Conservation (phyloP, 2,113 vertebrate genomes). For the Aplodontia rufa region DNA sequence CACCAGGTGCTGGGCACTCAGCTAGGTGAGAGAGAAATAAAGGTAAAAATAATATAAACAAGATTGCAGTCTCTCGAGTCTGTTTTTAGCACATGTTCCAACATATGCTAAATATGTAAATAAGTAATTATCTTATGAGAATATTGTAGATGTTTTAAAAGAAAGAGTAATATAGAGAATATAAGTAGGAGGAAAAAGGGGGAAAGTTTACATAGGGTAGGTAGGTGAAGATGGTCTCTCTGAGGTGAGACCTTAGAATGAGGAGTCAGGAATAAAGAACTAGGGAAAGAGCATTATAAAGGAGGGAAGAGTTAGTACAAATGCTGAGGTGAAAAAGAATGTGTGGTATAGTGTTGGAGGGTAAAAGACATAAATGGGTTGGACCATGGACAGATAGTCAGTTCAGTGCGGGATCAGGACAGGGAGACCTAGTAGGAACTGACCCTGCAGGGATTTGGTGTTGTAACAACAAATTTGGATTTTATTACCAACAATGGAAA, state of each 20-base stretch:
- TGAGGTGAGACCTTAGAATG: background rate
- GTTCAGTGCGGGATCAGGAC: background rate
- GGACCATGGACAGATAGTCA: background rate
- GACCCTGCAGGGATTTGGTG: background rate
- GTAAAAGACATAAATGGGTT: background rate
- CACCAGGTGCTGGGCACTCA: background rate
- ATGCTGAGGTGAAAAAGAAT: background rate
- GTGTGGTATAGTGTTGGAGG: background rate
- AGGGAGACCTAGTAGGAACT: background rate
- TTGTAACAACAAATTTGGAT: background rate
- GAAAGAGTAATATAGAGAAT: background rate
- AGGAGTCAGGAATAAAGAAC: background rate
- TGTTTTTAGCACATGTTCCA: background rate
- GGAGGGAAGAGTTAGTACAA: background rate
- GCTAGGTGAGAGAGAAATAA: background rate
- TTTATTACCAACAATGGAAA: background rate
- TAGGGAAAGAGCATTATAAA: background rate
- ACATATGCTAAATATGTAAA: background rate
- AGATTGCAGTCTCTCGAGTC: background rate
- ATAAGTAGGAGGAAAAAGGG: background rate
- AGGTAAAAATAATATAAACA: constrained; percentile 11
- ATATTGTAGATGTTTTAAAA: constrained; percentile 19
- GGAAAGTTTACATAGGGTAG: background rate
- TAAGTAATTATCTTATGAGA: background rate
- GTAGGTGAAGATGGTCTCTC: background rate